A percentile compares a stretch with the other conserved stretches of the same genome.
Conservation (phyloP, 2,888 invertebrate genomes). For the Tinea trinotella region DNA sequence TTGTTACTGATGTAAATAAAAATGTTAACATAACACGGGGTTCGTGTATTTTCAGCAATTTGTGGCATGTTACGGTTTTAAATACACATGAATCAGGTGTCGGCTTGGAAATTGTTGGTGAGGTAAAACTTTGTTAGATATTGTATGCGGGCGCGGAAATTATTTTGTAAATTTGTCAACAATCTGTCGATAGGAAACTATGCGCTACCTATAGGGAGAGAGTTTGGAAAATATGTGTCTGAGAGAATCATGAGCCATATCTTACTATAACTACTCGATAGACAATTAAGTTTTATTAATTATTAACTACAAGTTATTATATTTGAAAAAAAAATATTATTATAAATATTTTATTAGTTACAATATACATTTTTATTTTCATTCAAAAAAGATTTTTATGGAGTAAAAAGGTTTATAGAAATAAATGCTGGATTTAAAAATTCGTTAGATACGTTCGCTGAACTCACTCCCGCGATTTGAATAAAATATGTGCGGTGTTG, state of each 20-base stretch:
- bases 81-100: slow-evolving; percentile 12
- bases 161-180: slow-evolving; percentile 3
- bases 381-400: not conserved
- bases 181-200: not conserved
- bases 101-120: not conserved
- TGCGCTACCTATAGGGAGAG: not conserved
- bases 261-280: too few species aligned
- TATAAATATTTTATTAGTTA: too few species aligned
- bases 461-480: slow-evolving; percentile 48
- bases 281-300: too few species aligned
- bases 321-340: too few species aligned
- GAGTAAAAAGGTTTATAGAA: not conserved
- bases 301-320: too few species aligned
- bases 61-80: slow-evolving; percentile 4
- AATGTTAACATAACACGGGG: slow-evolving; percentile 11
- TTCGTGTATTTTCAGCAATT: slow-evolving; percentile 2
- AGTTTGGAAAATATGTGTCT: too few species aligned
- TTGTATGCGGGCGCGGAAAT: not conserved
- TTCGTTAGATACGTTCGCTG: slow-evolving; percentile 50
- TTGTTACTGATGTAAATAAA: slow-evolving; percentile 31
- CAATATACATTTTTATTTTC: not conserved
- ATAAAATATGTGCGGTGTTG: slow-evolving; percentile 51
- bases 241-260: too few species aligned
- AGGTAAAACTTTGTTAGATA: slow-evolving; percentile 4
- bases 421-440: slow-evolving; percentile 22